Percentiles rank a stretch among this genome's conserved stretches.
Evolutionary conservation across 2,113 vertebrate genomes (phyloP).

Genomic region (Callorhinus ursinus): DNA sequence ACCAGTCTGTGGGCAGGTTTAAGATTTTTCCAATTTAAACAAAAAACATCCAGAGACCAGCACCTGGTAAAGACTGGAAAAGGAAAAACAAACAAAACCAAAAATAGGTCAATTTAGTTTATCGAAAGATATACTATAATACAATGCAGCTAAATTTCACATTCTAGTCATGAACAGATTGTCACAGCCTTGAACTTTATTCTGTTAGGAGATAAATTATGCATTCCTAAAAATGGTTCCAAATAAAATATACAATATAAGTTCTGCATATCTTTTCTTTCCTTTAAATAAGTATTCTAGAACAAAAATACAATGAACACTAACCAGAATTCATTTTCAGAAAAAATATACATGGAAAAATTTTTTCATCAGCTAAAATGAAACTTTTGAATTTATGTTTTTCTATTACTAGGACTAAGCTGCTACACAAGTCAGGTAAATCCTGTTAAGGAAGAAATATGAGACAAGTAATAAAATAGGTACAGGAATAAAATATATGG

Average conservation of each 20-base stretch:
- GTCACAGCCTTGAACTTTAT: neutral
- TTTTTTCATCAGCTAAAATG: neutral
- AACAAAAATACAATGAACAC: neutral
- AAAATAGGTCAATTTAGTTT: constrained; percentile 44
- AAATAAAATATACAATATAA: neutral
- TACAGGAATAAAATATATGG: neutral
- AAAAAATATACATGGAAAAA: neutral
- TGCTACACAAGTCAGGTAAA: neutral
- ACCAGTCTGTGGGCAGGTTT: neutral
- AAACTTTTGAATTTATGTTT: neutral
- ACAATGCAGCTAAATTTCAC: neutral
- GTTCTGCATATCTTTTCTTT: neutral
- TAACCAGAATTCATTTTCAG: neutral
- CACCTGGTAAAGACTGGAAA: constrained; percentile 30
- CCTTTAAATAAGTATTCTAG: constrained; percentile 16
- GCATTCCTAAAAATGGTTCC: neutral
- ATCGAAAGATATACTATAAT: neutral
- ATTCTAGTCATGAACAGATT: neutral
- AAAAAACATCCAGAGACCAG: constrained; percentile 48
- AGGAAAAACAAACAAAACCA: constrained; percentile 51
- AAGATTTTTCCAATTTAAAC: constrained; percentile 49
- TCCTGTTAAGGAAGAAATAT: neutral
- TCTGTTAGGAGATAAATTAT: neutral
- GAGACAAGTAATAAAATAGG: neutral
- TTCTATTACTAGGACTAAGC: neutral